Base-by-base conservation (phyloP, 2,797 vertebrate species). In the Hafferia zeledoni region DNA sequence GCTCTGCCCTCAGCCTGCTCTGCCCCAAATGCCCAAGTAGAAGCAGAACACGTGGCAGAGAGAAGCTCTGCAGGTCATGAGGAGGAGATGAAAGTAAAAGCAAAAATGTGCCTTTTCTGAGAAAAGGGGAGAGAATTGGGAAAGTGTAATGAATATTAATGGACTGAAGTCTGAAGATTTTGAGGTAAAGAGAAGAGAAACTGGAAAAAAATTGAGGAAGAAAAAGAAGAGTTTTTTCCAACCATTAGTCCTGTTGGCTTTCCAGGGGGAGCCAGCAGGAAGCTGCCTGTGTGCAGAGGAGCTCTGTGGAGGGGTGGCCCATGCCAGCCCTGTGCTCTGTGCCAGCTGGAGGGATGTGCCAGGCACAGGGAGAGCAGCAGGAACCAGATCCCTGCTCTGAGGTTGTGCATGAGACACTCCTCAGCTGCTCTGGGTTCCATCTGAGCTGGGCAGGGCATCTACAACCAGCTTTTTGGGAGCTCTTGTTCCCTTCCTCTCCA, bases 81-180 rank as follows among this genome's bases (percentile, higher is more conserved):
- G 65, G 56, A 25, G 20, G 43, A 72, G 82, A 30, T 31, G 61
- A 87, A 90, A 92, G 37, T 57, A 37, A 94, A 92, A 94, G 43
- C 52, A 90, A 85, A 92, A 92, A 39, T 23, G 19, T 28, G 76
- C 31, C 43, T 71, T 59, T 88, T 90, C 78, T 67, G 52, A 71
- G 76, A 90, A 92, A 30, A 57, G 53, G 30, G 3, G 31, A 10
- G 56, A 74, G 61, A 70, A 39, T 6, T 31, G 14, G 44, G 63
- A 59, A 90, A 53, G 30, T 7, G 5, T 35, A 19, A 43, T 28
- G 76, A 46, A 19, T 79, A 35, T 24, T 19, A 11, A 69, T 46
- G 60, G 61, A 13, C 14, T 69, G 43, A 64, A 59, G 35, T 27
- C 46, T 69, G 60, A 77, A 49, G 78, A 30, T 52, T 82, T 77